Base-by-base conservation (phyloP, 2,113 vertebrate genomes). In the Prionailurus viverrinus region DNA sequence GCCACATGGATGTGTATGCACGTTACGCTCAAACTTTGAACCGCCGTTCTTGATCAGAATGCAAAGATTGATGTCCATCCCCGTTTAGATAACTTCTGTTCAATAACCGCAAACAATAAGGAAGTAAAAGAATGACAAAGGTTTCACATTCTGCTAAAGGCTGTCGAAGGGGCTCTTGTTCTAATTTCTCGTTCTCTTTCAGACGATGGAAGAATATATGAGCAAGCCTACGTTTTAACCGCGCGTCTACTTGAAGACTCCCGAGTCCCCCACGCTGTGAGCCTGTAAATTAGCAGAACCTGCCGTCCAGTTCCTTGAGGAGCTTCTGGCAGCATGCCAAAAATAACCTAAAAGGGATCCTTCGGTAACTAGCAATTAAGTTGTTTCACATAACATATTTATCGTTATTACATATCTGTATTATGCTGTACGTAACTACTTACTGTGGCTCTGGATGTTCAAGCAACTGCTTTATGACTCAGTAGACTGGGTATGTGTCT, bases 171-270 rank as follows among this genome's bases (percentile, higher is more conserved):
- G 5, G 36, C 66, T 53, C 76, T 76, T 55, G 29, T 74, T 91
- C 80, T 97, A 19, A 98, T 74, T 55, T 87, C 3, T 51, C 65
- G 19, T 96, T 98, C 88, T 94, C 97, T 98, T 98, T 78, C 98
- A 99, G 99, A 99, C 99, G 2, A 99, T 99, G 99, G 99, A 99
- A 97, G 99, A 99, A 96, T 99, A 99, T 94, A 99, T 99, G 99
- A 99, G 98, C 98, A 99, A 99, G 84, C 99, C 99, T 71, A 98
- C 99, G 12, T 99, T 99, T 98, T 99, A 98, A 98, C 41, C 14
- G 36, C 45, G 5, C 36, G 82, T 55, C 92, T 97, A 93, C 98
- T 95, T 91, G 96, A 89, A 97, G 96, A 94, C 68, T 27, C 41
- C 66, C 66, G 69, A 96, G 91, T 94, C 82, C 97, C 97, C 1